Conservation (phyloP, 2,888 invertebrate genomes). For the Conus canariensis region DNA sequence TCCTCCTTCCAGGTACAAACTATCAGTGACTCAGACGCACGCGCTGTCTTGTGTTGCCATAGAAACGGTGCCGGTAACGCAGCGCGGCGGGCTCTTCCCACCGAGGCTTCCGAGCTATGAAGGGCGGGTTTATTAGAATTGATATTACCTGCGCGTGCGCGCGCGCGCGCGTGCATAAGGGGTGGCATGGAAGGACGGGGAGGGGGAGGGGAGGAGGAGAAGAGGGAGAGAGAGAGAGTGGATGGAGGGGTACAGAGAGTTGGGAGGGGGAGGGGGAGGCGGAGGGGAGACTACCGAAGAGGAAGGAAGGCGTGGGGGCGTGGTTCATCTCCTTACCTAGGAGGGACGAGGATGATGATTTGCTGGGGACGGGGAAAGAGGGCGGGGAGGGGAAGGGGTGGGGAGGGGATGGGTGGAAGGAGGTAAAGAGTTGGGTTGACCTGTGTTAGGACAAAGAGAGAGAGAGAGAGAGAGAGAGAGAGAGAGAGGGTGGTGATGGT, state of each 20-base stretch:
- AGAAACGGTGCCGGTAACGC: conserved; percentile 16
- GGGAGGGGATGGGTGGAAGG: neutral
- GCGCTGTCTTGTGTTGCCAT: conserved; percentile 37
- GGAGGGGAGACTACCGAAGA: neutral
- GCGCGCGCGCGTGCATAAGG: no score
- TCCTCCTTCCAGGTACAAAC: neutral
- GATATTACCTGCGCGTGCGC: conserved; percentile 22
- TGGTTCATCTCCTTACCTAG: no score
- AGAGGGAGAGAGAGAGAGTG: neutral
- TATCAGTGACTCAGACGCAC: conserved; percentile 15
- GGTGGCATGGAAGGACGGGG: neutral
- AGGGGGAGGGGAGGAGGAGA: neutral
- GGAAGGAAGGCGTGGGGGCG: no score
- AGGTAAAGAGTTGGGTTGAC: neutral
- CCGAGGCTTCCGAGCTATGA: no score
- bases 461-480: neutral
- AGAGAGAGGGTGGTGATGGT: no score
- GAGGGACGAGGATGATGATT: no score
- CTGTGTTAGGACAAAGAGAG: neutral
- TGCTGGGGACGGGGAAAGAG: neutral
- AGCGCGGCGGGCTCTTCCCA: neutral
- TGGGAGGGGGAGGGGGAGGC: neutral
- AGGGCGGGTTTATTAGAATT: conserved; percentile 9
- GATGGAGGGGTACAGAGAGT: neutral
- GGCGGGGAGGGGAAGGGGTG: neutral